Percentiles rank a stretch among this genome's conserved stretches.
phyloP scores from a whole-genome alignment of 1,140 invertebrate genomes.

The Drosophila parabipectinata region DNA sequence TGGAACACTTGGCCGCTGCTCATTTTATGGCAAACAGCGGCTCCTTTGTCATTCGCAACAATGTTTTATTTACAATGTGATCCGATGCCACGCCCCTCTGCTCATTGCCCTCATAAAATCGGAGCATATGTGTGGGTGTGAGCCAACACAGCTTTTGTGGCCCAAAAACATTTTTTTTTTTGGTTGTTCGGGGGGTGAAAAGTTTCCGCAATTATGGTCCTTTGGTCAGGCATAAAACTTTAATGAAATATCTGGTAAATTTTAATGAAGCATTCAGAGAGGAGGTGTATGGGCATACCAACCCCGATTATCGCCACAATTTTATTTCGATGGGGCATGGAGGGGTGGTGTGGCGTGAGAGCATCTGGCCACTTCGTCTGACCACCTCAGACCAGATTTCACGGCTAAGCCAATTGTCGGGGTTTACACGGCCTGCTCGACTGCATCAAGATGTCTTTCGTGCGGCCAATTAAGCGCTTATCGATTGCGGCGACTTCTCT shows the following conservation, averaged over 20 bases:
- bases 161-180: not conserved
- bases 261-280: constrained; percentile 23
- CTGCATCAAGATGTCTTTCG: constrained; percentile 45
- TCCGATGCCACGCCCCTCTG: constrained; percentile 24
- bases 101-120: constrained; percentile 41
- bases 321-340: not conserved
- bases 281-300: constrained; percentile 7
- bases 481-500: constrained; percentile 32
- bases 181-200: constrained; percentile 16
- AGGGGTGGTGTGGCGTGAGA: not conserved
- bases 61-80: constrained; percentile 55
- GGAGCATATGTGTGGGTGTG: constrained; percentile 28
- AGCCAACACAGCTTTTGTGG: constrained; percentile 16
- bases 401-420: constrained; percentile 22
- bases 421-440: constrained; percentile 12
- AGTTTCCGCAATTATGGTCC: constrained; percentile 38
- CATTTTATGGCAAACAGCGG: constrained; percentile 36
- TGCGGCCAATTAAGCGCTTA: constrained; percentile 49
- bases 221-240: constrained; percentile 44
- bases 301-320: constrained; percentile 14
- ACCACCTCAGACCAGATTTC: constrained; percentile 20
- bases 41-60: constrained; percentile 30
- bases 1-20: constrained; percentile 39
- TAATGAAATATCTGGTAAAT: constrained; percentile 22
- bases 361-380: constrained; percentile 9